Evolutionary conservation across 2,888 invertebrate genomes (phyloP).

Genomic region (Drosophila quinaria): DNA sequence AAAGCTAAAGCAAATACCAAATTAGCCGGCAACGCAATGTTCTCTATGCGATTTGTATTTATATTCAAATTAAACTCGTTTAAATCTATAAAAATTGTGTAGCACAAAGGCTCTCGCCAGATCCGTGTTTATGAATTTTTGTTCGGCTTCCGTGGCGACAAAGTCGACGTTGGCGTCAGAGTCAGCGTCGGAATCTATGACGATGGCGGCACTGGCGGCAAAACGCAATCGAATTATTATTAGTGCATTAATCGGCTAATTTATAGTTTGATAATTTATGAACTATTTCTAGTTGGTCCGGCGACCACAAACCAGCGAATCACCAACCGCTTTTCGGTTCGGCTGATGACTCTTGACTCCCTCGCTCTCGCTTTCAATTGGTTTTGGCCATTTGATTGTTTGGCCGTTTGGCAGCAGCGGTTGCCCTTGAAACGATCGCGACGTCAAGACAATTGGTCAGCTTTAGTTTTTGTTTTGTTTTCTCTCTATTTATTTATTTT

Average conservation of each 20-base stretch:
- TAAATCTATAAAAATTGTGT: constrained; percentile 77
- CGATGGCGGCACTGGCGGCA: constrained; percentile 57
- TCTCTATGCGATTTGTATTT: constrained; percentile 75
- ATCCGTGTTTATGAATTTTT: constrained; percentile 78
- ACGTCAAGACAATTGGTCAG: constrained; percentile 69
- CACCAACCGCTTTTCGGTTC: constrained; percentile 9
- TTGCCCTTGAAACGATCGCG: constrained; percentile 72
- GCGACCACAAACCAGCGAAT: constrained; percentile 12
- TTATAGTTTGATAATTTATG: constrained; percentile 80
- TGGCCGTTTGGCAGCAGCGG: constrained; percentile 32
- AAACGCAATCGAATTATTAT: constrained; percentile 80
- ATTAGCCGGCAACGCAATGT: constrained; percentile 73
- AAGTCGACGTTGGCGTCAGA: constrained; percentile 27
- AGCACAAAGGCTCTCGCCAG: constrained; percentile 73
- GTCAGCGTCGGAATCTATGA: constrained; percentile 8
- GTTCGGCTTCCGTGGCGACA: constrained; percentile 75
- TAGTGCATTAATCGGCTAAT: constrained; percentile 81
- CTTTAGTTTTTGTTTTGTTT: constrained; percentile 49
- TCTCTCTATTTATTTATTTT: constrained; percentile 13
- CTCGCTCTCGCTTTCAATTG: constrained; percentile 81
- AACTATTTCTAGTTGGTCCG: constrained; percentile 69
- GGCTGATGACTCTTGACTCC: constrained; percentile 49
- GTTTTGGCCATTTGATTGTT: constrained; percentile 23
- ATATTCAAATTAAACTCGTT: constrained; percentile 80
- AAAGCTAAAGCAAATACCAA: constrained; percentile 67